Evolutionary conservation across 53 echinoderm and acorn worm species (phyloP).

Genomic region (Antedon mediterranea): DNA sequence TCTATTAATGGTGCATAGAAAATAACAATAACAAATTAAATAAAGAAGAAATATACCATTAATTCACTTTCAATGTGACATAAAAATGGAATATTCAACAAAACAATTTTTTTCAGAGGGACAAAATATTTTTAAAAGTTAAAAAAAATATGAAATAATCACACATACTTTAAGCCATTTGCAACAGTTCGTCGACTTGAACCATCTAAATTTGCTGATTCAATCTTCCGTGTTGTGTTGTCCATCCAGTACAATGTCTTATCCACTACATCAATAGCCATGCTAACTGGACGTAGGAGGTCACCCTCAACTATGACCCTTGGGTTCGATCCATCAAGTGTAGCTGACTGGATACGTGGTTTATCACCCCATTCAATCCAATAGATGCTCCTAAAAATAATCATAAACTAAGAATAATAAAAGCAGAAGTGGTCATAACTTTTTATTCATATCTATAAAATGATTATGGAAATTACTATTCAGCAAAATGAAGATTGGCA

Average conservation of each 20-base stretch:
- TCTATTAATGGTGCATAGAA: too few species aligned
- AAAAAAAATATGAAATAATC: background rate
- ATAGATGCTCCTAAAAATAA: conserved; percentile 39
- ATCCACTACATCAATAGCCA: conserved; percentile 73
- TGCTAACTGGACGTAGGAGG: conserved; percentile 26
- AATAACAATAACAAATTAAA: too few species aligned
- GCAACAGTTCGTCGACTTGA: conserved; percentile 30
- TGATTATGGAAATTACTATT: too few species aligned
- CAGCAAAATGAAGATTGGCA: too few species aligned
- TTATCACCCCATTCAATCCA: conserved; percentile 43
- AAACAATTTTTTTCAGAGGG: too few species aligned
- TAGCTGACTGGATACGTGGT: conserved; percentile 36
- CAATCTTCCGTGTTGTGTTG: conserved; percentile 46
- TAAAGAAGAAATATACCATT: too few species aligned
- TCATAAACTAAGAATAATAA: too few species aligned
- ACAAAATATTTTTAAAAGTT: too few species aligned
- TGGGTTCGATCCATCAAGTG: conserved; percentile 42
- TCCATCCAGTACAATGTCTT: conserved; percentile 83
- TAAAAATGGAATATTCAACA: too few species aligned
- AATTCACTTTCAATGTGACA: too few species aligned
- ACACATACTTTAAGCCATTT: conserved; percentile 43
- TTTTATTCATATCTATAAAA: too few species aligned
- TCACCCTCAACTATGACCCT: conserved; percentile 26
- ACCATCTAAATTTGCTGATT: conserved; percentile 53
- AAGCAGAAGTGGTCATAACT: too few species aligned